A percentile compares a stretch with the other conserved stretches of the same genome.
phyloP scores from a whole-genome alignment of 2,888 invertebrate genomes.

The Ephialtes manifestator region DNA sequence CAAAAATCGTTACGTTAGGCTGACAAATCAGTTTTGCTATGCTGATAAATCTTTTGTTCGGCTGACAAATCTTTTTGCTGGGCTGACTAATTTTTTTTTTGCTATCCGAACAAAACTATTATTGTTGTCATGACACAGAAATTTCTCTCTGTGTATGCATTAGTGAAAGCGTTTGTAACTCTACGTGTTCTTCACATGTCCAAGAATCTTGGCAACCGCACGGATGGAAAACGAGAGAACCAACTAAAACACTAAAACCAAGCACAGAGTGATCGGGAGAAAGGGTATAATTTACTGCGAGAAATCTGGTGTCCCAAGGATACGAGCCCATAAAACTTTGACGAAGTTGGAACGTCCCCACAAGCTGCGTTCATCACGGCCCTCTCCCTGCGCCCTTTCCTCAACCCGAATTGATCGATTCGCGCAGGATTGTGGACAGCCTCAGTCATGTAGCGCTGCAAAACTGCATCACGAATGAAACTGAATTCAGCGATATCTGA shows the following conservation, averaged over 20 bases:
- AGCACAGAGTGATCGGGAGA: neutral
- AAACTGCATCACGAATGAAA: conserved; percentile 24
- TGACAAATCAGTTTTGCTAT: too few relatives aligned
- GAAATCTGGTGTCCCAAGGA: conserved; percentile 59
- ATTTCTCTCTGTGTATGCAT: neutral
- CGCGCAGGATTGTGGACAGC: conserved; percentile 11
- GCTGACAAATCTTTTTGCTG: too few relatives aligned
- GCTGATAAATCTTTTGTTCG: too few relatives aligned
- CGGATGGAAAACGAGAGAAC: neutral
- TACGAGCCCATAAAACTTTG: conserved; percentile 64
- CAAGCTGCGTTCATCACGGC: neutral
- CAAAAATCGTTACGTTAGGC: too few relatives aligned
- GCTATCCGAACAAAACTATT: too few relatives aligned
- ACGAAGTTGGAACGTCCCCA: conserved; percentile 58
- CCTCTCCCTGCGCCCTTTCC: conserved; percentile 3
- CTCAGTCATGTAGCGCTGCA: conserved; percentile 12
- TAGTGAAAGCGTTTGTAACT: neutral
- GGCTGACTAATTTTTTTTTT: too few relatives aligned
- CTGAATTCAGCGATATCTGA: neutral
- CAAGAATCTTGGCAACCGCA: neutral
- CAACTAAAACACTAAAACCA: conserved; percentile 6
- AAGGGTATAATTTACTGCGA: conserved; percentile 50
- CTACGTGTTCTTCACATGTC: neutral
- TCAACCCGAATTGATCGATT: conserved; percentile 49
- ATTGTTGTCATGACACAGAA: neutral